Percentiles rank a stretch among this genome's conserved stretches.
These are phyloP conservation scores for Mallateleia sp. DNA, from an alignment of 2,888 invertebrate genomes.

Conservation along the genomic window DNA sequence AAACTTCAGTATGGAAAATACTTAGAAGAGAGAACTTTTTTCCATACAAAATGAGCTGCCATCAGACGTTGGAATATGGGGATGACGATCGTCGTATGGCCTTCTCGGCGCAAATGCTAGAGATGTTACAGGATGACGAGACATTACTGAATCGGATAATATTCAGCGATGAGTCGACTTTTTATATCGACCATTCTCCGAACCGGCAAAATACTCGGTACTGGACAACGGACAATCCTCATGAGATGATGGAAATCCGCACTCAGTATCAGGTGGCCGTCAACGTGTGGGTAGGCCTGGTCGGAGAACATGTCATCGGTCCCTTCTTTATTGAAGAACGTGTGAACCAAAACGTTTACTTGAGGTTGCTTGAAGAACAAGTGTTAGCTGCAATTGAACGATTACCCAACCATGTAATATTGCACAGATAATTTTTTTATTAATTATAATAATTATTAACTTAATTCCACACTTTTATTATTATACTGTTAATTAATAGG, in stretches of 20 bases:
- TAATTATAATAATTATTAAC: not conserved
- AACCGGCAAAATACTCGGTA: constrained; percentile 18
- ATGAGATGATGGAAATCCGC: constrained; percentile 10
- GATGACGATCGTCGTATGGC: constrained; percentile 20
- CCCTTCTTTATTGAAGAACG: constrained; percentile 31
- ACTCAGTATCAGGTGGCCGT: constrained; percentile 25
- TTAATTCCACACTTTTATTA: too few relatives aligned
- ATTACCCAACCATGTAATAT: constrained; percentile 3
- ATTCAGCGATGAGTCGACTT: constrained; percentile 32
- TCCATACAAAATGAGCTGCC: constrained; percentile 18
- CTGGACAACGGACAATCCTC: constrained; percentile 13
- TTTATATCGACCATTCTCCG: constrained; percentile 33
- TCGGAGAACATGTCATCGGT: constrained; percentile 16
- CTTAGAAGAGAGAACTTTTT: constrained; percentile 4
- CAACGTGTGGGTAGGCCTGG: constrained; percentile 18
- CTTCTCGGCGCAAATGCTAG: constrained; percentile 6
- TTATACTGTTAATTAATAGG: too few relatives aligned
- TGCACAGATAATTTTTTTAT: too few relatives aligned
- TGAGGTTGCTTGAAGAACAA: not conserved
- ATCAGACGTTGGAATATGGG: constrained; percentile 13
- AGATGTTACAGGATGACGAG: not conserved
- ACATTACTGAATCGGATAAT: not conserved
- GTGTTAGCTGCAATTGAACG: constrained; percentile 2
- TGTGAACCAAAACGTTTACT: not conserved
- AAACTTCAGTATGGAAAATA: constrained; percentile 18